Base-by-base conservation (phyloP, 1,140 invertebrate species). In the Drosophila bocki region DNA sequence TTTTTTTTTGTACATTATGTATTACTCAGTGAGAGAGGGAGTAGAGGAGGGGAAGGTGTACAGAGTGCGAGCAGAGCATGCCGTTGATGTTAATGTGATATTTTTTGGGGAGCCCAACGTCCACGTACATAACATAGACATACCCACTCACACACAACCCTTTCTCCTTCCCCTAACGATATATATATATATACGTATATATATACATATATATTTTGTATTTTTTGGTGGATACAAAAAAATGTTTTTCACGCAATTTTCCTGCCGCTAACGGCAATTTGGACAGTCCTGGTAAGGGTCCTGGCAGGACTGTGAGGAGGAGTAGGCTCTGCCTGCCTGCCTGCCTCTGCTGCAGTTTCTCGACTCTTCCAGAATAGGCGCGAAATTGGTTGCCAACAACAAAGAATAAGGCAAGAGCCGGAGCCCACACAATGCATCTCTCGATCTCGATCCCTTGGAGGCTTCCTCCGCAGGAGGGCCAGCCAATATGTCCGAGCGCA, bases 41-140 rank as follows among this genome's bases (percentile, higher is more conserved):
- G 65, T 15, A 29, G 12, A 35, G 37, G 57, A 41, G 42, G 29
- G 33, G 39, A 32, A 15, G 17, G 7, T 17, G 63, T 17, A 9
- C 32, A 59, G 63, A 42, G 59, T 35, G 7, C 9, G 32, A 9
- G 22, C 19, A 26, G 67, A 51, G 48, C 53, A 65, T 81, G 65
- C 78, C 56, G 78, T 64, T 78, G 64, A 84, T 79, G 65, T 76
- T 83, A 83, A 82, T 82, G 69, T 60, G 68, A 82, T 82, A 82
- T 82, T 82, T 82, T 72, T 72, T 11, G 53, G 63, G 35, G 3
- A n/a, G 41, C 60, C 59, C 59, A 22, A 4, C 26, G 45, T 71
- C 35, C 67, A 58, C 42, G 35, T 71, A 71, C 65, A 57, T 68
- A 54, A 42, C 69, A 70, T 70, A 69, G 67, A 45, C 63, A 39